Percentiles rank a stretch among this genome's conserved stretches.
Evolutionary conservation across 2,888 invertebrate genomes (phyloP).

Genomic region (Allophyes oxyacanthae): DNA sequence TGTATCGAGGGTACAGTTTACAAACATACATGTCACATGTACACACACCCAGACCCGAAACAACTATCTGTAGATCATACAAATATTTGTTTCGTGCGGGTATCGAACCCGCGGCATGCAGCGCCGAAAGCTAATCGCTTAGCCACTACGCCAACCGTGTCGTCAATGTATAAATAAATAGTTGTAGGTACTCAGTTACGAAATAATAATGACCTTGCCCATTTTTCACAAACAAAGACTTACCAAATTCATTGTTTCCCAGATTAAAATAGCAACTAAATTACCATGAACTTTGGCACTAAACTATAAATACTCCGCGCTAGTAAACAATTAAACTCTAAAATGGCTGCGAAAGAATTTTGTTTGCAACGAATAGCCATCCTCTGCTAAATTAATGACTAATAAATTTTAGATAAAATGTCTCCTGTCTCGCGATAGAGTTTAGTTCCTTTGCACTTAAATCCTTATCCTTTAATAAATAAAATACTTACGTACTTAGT

Average conservation of each 20-base stretch:
- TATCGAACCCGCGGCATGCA: no score
- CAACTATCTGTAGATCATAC: no score
- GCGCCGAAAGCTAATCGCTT: no score
- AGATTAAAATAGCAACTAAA: constrained; percentile 11
- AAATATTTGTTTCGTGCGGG: no score
- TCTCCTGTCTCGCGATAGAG: constrained; percentile 31
- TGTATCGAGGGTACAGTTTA: no score
- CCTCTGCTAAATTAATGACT: constrained; percentile 56
- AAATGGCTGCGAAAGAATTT: constrained; percentile 45
- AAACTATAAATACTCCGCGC: constrained; percentile 39
- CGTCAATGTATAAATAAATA: no score
- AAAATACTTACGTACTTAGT: constrained; percentile 1
- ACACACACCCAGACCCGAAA: no score
- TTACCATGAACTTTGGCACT: constrained; percentile 19
- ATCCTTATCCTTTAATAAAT: constrained; percentile 44
- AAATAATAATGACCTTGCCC: no score
- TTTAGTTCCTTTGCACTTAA: constrained; percentile 30
- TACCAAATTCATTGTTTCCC: background rate
- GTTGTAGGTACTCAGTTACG: no score
- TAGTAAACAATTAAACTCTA: constrained; percentile 45
- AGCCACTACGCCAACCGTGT: no score
- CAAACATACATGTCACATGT: no score
- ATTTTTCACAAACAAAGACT: no score
- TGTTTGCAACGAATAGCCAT: constrained; percentile 41
- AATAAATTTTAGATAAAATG: constrained; percentile 59